Evolutionary conservation across 2,113 vertebrate species (phyloP), one percentile per base, ranked within the genome.

Genomic region (Dinomys branickii): DNA sequence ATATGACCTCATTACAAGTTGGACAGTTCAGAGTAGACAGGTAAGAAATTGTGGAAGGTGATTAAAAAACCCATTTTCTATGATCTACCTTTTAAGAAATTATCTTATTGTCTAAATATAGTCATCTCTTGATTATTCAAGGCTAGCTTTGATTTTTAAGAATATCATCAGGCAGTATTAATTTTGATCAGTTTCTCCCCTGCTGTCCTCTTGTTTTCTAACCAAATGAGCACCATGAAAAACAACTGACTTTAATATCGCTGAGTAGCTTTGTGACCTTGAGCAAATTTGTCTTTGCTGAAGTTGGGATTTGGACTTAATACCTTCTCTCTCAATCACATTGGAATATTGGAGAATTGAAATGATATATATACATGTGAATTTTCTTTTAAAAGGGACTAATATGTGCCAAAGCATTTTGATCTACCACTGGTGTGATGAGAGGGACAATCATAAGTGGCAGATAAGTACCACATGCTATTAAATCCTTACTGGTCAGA

Each of bases 361-460:
- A 85, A 12, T 17, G 12, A 61, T 41, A 30, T 44, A 22, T 30
- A 13, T 44, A 22, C 24, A 13, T 28, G 14, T 59, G 41, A 58
- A 9, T 88, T 91, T 65, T 94, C 47, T 56, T 81, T 77, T 41
- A 69, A 77, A 77, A 75, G 65, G 30, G 28, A 1, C 50, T 50
- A n/a, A 41, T 24, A 22, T 80, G 90, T 95, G 87, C 38, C 38
- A 87, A 71, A 92, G n/a, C 0, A 58, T 84, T 96, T 33, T 87
- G 71, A 71, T 35, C 13, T 86, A 26, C 24, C 1, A 0, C 24
- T 91, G 59, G 4, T 52, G 24, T 77, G 24, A 20, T 41, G 19
- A n/a, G 8, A 83, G 85, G 26, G 47, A 28, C 33, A 38, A 65
- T 71, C 38, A 3, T 35, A 58, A 58, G 20, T 71, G 54, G 50